These are phyloP conservation scores for Entomobrya proxima DNA, from an alignment of 2,888 invertebrate species.

Conservation along the genomic window DNA sequence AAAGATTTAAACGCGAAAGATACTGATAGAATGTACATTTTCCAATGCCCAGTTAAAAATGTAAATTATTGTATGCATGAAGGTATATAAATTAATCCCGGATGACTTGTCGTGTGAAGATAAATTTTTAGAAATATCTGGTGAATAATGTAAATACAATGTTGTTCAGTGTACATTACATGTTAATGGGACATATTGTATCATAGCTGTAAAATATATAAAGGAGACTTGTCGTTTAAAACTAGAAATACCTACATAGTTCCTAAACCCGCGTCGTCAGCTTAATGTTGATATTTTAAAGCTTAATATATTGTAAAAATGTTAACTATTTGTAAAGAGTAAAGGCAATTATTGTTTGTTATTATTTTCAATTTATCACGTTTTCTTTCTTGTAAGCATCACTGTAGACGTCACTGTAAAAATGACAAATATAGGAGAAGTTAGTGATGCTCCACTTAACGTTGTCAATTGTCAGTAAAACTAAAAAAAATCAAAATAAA, in stretches of 20 bases:
- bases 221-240: neutral
- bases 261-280: neutral
- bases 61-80: neutral
- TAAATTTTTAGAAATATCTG: too few relatives aligned
- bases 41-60: neutral
- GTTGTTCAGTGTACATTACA: too few relatives aligned
- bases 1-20: too few relatives aligned
- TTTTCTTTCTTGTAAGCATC: neutral
- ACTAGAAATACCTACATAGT: neutral
- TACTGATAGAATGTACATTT: neutral
- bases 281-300: neutral
- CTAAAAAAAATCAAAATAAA: constrained; percentile 21
- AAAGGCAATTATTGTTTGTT: too few relatives aligned
- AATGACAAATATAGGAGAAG: neutral
- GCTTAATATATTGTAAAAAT: neutral
- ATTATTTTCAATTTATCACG: too few relatives aligned
- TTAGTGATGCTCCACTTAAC: neutral
- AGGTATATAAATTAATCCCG: neutral
- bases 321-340: neutral
- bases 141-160: neutral
- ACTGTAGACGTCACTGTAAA: too few relatives aligned
- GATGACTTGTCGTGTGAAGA: neutral
- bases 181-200: neutral
- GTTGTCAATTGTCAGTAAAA: constrained; percentile 10
- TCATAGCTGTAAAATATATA: neutral